Evolutionary conservation across 2,888 invertebrate species (phyloP), one percentile per base, ranked within the genome.

Genomic region (Homarus gammarus): DNA sequence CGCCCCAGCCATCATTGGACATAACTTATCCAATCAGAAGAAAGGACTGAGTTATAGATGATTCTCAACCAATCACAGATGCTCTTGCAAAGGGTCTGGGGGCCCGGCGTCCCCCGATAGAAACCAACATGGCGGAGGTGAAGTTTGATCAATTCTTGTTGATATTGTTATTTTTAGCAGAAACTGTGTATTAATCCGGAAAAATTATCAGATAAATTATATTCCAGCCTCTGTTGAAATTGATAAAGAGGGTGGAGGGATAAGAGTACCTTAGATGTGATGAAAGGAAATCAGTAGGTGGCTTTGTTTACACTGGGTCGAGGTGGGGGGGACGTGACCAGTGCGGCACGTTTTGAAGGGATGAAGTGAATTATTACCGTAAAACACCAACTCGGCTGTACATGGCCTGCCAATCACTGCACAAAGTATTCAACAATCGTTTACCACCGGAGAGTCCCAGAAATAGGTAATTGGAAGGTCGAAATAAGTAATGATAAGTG

Each of bases 41-140:
- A 0, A 1, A 44, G 61, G 44, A 73, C 61, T 44, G 33, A 36
- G 31, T 8, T 31, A 5, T 12, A n/a, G 27, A n/a, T 73, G 73
- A 38, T 40, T 18, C 12, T 61, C 8, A 44, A 40, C 87, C 81
- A 87, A 87, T 87, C 22, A 27, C 6, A 31, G 61, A 36, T n/a
- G n/a, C 3, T 31, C 44, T 81, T 73, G 18, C 31, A 49, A 36
- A 33, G 6, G 22, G 38, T 12, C 18, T 82, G n/a, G 87, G 82
- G 73, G 40, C 44, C 87, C 61, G 82, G 87, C 87, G 87, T 87
- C 87, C 87, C 87, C 82, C 87, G 75, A 49, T 73, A 75, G 61
- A 81, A 81, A 73, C 87, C 87, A 87, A 87, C 87, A 87, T 87
- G 87, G 87, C 87, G 87, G 87, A 87, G 87, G 87, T 87, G 87